A percentile compares a stretch with the other conserved stretches of the same genome.
phyloP scores from a whole-genome alignment of 1,140 invertebrate genomes.

The Chymomyza costata region DNA sequence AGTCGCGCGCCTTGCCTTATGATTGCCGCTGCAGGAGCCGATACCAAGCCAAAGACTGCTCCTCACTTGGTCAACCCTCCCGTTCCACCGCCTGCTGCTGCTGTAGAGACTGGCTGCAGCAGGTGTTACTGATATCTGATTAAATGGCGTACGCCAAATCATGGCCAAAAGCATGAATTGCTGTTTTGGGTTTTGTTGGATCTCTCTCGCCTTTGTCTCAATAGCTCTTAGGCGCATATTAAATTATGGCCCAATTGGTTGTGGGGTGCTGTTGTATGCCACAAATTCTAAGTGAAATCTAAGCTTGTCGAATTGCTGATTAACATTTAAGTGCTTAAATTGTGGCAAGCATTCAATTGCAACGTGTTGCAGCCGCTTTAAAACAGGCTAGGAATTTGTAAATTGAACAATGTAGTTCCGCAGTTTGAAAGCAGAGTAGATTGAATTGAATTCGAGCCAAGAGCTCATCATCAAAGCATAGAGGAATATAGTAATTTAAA shows the following conservation, averaged over 20 bases:
- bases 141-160: constrained; percentile 69
- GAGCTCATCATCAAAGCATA: no score
- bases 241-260: constrained; percentile 40
- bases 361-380: background rate
- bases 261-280: no score
- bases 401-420: no score
- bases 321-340: constrained; percentile 29
- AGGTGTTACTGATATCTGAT: constrained; percentile 69
- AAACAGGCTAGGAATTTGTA: no score
- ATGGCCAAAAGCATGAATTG: constrained; percentile 65
- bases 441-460: no score
- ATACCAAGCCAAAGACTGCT: no score
- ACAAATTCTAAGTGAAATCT: constrained; percentile 26
- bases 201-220: no score
- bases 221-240: constrained; percentile 53
- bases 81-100: constrained; percentile 1
- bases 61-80: no score
- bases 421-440: no score
- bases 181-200: no score
- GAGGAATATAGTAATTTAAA: no score
- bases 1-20: no score
- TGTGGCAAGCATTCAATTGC: background rate
- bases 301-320: constrained; percentile 27
- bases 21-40: constrained; percentile 58
- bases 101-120: constrained; percentile 26